Percentiles rank a stretch among this genome's conserved stretches.
These are phyloP conservation scores for Calephelis nemesis DNA, from an alignment of 1,140 invertebrate species.

Conservation along the genomic window DNA sequence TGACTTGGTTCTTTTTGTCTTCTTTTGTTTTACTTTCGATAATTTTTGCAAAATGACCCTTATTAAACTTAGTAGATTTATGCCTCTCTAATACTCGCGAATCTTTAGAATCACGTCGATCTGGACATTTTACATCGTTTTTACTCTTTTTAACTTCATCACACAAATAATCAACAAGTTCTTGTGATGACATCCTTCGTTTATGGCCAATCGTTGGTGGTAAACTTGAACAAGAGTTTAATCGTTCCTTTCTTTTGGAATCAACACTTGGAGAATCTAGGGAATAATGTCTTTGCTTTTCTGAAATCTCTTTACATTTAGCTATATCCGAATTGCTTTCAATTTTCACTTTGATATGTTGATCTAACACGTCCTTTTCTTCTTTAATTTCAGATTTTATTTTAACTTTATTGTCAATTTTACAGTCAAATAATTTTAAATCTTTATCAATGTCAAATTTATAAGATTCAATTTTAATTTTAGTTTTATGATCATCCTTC, in stretches of 20 bases:
- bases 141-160: conserved; percentile 88
- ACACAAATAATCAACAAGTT: conserved; percentile 81
- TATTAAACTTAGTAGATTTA: conserved; percentile 75
- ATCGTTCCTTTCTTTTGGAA: conserved; percentile 77
- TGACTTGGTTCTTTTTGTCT: conserved; percentile 77
- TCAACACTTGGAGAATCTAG: conserved; percentile 73
- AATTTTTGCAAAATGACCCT: conserved; percentile 76
- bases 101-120: conserved; percentile 88
- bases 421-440: conserved; percentile 24
- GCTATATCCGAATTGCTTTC: conserved; percentile 41
- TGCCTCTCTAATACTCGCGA: conserved; percentile 70
- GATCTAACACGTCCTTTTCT: conserved; percentile 47
- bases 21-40: conserved; percentile 80
- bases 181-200: conserved; percentile 88
- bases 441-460: conserved; percentile 56
- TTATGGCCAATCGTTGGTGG: conserved; percentile 84
- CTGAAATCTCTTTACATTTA: conserved; percentile 57
- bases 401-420: conserved; percentile 40
- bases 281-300: conserved; percentile 77
- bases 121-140: conserved; percentile 78
- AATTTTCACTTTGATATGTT: conserved; percentile 42
- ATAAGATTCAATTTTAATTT: conserved; percentile 47
- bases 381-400: conserved; percentile 57
- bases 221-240: conserved; percentile 81
- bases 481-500: conserved; percentile 62